Base-by-base conservation (phyloP, 2,797 vertebrate species). In the Uromys caudimaculatus region DNA sequence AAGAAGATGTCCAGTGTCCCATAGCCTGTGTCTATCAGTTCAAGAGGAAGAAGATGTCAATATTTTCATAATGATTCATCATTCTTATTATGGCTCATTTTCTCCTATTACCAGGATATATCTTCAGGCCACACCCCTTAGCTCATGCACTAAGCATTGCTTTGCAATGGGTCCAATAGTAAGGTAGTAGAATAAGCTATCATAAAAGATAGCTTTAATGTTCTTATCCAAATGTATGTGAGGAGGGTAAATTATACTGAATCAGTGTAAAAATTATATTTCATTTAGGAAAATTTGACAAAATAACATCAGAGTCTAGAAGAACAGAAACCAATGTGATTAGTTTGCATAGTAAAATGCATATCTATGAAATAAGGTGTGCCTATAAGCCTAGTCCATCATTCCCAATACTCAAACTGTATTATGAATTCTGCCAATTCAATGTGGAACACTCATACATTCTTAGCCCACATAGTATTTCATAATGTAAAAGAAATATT, bases 21-120 rank as follows among this genome's bases (percentile, higher is more conserved):
- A 93, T 47, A 93, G 79, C 21, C 71, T 97, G 93, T 96, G 93
- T 38, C 67, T 76, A 97, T 97, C 95, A 93, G 91, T 93, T 96
- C 83, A 95, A 97, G 94, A 97, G 94, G 94, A 95, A 95, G 87
- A 60, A 93, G 64, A 96, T 96, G 95, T 95, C 92, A 95, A 95
- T 97, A 97, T 97, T 95, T 95, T 76, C 56, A 89, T 95, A 95
- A 96, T 90, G 93, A 97, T 97, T 97, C 93, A 97, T 96, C 96
- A 95, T 91, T 95, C 78, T 96, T 97, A 97, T 73, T 78, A 95
- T 87, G 84, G 50, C 47, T 95, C 84, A 60, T 85, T 88, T 92
- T 94, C 38, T 91, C 56, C 54, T 92, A 83, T 91, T 95, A 86
- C 41, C 23, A 81, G 86, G 81, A 85, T 76, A 88, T 84, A 79